Percentiles rank a stretch among this genome's conserved stretches.
Conservation (phyloP, 2,888 invertebrate species). For the Oscheius myriophilus region DNA sequence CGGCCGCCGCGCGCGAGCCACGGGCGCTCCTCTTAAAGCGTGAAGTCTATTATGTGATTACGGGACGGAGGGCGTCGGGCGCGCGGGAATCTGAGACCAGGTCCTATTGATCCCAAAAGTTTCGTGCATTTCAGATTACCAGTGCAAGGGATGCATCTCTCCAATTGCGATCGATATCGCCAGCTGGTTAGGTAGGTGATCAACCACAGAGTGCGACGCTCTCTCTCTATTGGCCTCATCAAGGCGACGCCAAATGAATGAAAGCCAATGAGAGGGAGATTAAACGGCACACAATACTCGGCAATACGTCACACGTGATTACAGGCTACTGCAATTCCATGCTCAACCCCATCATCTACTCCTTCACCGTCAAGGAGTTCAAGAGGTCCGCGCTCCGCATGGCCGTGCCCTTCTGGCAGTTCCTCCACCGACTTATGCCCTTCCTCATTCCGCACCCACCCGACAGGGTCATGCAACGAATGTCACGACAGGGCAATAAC, state of each 20-base stretch:
- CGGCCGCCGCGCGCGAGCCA: not conserved
- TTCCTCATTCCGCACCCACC: slow-evolving; percentile 60
- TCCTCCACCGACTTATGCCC: slow-evolving; percentile 57
- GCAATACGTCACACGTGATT: not conserved
- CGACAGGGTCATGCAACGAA: slow-evolving; percentile 55
- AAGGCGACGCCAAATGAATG: slow-evolving; percentile 5
- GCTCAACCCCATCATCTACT: slow-evolving; percentile 70
- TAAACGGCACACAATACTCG: not conserved
- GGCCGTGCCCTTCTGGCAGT: slow-evolving; percentile 62
- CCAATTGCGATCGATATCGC: slow-evolving; percentile 68
- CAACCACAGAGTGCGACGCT: not conserved
- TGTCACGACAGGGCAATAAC: slow-evolving; percentile 41
- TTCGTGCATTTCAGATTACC: slow-evolving; percentile 60
- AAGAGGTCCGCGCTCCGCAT: slow-evolving; percentile 65
- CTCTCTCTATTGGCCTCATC: not conserved
- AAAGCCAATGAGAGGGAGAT: not conserved
- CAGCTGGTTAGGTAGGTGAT: slow-evolving; percentile 66
- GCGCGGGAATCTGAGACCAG: slow-evolving; percentile 20
- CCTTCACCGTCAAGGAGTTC: slow-evolving; percentile 70
- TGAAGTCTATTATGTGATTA: slow-evolving; percentile 35
- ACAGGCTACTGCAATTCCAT: slow-evolving; percentile 70
- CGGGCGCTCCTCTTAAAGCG: not conserved
- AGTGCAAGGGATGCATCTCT: slow-evolving; percentile 66
- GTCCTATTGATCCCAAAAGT: slow-evolving; percentile 28
- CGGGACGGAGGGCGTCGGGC: slow-evolving; percentile 17